Base-by-base conservation (phyloP, 2,888 invertebrate genomes). In the Boloria euphrosyne region DNA sequence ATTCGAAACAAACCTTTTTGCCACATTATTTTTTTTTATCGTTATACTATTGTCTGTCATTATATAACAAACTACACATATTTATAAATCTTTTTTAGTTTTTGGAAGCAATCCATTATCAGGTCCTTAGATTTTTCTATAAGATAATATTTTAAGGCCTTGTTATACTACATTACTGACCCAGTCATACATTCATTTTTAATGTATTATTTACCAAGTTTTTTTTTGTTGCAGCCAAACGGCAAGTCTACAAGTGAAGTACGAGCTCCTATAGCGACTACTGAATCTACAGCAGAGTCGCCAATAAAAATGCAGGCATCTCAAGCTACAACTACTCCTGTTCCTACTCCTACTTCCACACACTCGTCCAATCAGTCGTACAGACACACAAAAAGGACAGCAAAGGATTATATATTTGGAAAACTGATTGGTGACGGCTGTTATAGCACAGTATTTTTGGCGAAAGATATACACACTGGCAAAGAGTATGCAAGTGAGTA, bases 361-460 rank as follows among this genome's bases (percentile, higher is more conserved):
- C 89, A 89, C 49, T 87, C 90, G 43, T 83, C 90, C 60, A 87
- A 84, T 80, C 83, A 92, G 79, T 76, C 89, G 71, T 79, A 80
- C 73, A 85, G 79, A 71, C 83, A 93, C 55, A 89, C 94, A 59
- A 97, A 96, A 83, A 93, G 95, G 78, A 94, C 95, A 18, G 95
- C 97, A 64, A 95, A 96, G 81, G 98, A 99, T 90, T 99, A 97
- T 86, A 96, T 97, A 79, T 99, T 99, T 92, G 97, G 98, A 67
- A 97, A 97, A 93, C 94, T 97, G 71, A 96, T 99, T 78, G 99
- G 99, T 72, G 99, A 99, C 88, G 99, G 99, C 73, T 98, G 98
- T 84, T 99, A 97, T 87, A 98, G 98, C 78, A 97, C 97, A 69
- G 99, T 99, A 62, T 98, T 97, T 87, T 93, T 98, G 75, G 98